These are phyloP conservation scores for Phymorhynchus buccinoides DNA, from an alignment of 1,140 invertebrate species.

Conservation along the genomic window DNA sequence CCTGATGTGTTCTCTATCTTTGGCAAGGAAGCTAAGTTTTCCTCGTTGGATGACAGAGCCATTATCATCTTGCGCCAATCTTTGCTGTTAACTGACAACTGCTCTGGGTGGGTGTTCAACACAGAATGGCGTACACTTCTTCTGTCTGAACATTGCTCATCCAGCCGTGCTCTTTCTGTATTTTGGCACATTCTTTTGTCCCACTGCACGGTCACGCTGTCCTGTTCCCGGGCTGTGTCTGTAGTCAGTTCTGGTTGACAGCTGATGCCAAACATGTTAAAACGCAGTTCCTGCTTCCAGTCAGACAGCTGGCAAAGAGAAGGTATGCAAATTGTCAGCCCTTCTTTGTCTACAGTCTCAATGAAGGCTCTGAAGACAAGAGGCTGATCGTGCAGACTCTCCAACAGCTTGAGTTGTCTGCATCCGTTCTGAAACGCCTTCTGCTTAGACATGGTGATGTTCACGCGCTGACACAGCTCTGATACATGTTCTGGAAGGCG, in stretches of 20 bases:
- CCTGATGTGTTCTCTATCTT: neutral
- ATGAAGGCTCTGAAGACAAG: constrained; percentile 31
- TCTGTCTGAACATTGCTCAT: neutral
- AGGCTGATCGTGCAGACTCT: constrained; percentile 20
- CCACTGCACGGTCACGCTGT: constrained; percentile 9
- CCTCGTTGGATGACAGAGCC: neutral
- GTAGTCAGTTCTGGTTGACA: constrained; percentile 1
- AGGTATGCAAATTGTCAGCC: constrained; percentile 31
- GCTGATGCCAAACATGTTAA: constrained; percentile 27
- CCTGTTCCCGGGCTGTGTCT: neutral
- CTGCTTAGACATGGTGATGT: neutral
- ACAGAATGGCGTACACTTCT: constrained; percentile 6
- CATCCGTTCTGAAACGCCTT: constrained; percentile 22
- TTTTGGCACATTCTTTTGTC: constrained; percentile 31
- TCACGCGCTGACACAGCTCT: constrained; percentile 27
- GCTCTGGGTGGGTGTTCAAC: constrained; percentile 15
- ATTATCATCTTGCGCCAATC: constrained; percentile 16
- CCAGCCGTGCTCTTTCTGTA: neutral
- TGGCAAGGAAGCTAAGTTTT: neutral
- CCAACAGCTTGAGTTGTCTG: constrained; percentile 15
- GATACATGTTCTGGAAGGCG: constrained; percentile 26
- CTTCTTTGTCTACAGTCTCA: constrained; percentile 27
- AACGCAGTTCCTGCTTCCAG: constrained; percentile 15
- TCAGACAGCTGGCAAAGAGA: neutral
- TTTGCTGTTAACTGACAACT: constrained; percentile 8